Evolutionary conservation across 2,888 invertebrate species (phyloP).

Genomic region (Drosophila mimica): DNA sequence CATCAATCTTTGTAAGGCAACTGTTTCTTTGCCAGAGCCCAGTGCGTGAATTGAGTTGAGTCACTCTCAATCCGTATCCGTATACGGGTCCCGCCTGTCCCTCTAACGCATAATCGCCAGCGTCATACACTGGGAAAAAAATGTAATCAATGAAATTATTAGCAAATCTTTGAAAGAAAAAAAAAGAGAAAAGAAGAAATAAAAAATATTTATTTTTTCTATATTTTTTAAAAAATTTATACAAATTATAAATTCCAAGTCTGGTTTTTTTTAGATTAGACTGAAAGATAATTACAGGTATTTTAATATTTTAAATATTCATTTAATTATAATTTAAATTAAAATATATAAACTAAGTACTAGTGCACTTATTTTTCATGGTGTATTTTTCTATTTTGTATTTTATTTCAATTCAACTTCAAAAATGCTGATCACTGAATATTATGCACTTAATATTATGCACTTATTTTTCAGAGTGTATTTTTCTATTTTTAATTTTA

Average conservation of each 20-base stretch:
- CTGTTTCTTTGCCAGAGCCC: constrained; percentile 5
- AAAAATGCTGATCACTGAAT: not conserved
- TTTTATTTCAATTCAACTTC: too few relatives aligned
- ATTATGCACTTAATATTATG: too few relatives aligned
- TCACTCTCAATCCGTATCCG: constrained; percentile 3
- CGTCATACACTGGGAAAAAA: not conserved
- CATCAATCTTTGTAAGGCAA: constrained; percentile 61
- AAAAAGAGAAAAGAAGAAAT: not conserved
- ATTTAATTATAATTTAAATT: not conserved
- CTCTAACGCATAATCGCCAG: constrained; percentile 16
- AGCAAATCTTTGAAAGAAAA: not conserved
- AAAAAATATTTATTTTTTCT: accelerated
- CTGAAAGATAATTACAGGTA: too few relatives aligned
- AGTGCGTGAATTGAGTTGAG: not conserved
- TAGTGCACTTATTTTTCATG: not conserved
- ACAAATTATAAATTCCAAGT: not conserved
- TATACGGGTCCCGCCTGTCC: constrained; percentile 7
- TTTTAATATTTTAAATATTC: not conserved
- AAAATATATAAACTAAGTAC: not conserved
- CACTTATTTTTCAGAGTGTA: not conserved
- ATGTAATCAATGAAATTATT: accelerated
- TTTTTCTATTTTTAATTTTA: not conserved
- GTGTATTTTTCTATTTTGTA: not conserved
- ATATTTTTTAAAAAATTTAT: not conserved
- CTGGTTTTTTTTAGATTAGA: not conserved